Evolutionary conservation across 1,140 invertebrate genomes (phyloP), one percentile per base, ranked within the genome.

Genomic region (Papilio xuthus): DNA sequence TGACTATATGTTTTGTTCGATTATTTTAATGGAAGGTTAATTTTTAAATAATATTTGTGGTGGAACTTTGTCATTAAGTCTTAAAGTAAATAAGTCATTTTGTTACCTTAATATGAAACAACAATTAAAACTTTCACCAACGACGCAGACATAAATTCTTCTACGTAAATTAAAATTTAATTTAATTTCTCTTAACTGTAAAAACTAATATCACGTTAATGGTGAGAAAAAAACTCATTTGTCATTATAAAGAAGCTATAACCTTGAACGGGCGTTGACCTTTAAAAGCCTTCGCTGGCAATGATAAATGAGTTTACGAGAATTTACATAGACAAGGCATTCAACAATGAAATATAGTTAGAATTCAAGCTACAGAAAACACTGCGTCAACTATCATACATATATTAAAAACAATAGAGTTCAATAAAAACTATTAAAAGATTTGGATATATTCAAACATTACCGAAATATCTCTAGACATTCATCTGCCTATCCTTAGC

Each of bases 211-310:
- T 63, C 26, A 63, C 23, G 26, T 63, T 63, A 63, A 63, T 63
- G 60, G 60, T 63, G 6, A 56, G n/a, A 12, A 28, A 63, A 63
- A 63, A 63, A 28, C 4, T 20, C 60, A 63, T 63, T 63, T 63
- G 23, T 63, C 60, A 63, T 26, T 63, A 28, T 63, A 63, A 63
- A 63, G 60, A 63, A 63, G 60, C 60, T 15, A 63, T 26, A 28
- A 63, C 60, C 60, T 63, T 63, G 60, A 60, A 28, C 23, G 23
- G 12, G 60, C 60, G 23, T 28, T 63, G 60, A 13, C 60, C 60
- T 63, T 63, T 63, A 63, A 28, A 63, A 63, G 26, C 26, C 60
- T 63, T 63, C 12, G 23, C 23, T 63, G 60, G 60, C 60, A 28
- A 63, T 63, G 60, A 63, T 28, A 63, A 63, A 63, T 63, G 60